phyloP scores from a whole-genome alignment of 2,888 invertebrate species.

The Synanthedon tipuliformis region DNA sequence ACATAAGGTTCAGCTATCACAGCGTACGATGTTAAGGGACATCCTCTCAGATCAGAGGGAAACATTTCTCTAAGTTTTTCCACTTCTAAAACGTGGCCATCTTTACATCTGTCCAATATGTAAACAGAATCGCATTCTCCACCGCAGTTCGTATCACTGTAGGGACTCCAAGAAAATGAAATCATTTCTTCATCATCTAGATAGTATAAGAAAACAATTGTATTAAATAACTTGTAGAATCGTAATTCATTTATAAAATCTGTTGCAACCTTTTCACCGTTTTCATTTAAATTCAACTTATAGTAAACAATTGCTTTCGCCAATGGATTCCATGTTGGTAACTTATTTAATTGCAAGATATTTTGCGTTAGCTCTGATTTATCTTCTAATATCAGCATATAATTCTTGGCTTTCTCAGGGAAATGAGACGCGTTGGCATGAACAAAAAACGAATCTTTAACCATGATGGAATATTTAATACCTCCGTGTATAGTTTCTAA shows the following conservation, averaged over 20 bases:
- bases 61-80: constrained; percentile 41
- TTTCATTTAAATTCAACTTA: constrained; percentile 34
- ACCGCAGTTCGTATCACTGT: constrained; percentile 51
- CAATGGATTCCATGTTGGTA: constrained; percentile 65
- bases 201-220: constrained; percentile 50
- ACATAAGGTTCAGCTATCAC: constrained; percentile 61
- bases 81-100: constrained; percentile 32
- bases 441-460: constrained; percentile 58
- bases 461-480: constrained; percentile 62
- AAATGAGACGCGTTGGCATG: constrained; percentile 66
- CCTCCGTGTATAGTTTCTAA: constrained; percentile 57
- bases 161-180: constrained; percentile 59
- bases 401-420: constrained; percentile 67
- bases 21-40: constrained; percentile 52
- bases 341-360: constrained; percentile 54
- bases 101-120: constrained; percentile 46
- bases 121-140: constrained; percentile 49
- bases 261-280: constrained; percentile 32
- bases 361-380: constrained; percentile 54
- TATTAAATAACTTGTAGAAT: constrained; percentile 44
- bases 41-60: constrained; percentile 49
- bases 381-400: constrained; percentile 64
- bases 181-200: constrained; percentile 34
- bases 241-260: constrained; percentile 52
- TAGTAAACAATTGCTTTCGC: constrained; percentile 61